A percentile compares a stretch with the other conserved stretches of the same genome.
Evolutionary conservation across 2,113 vertebrate genomes (phyloP).

Genomic region (Abramis brama): DNA sequence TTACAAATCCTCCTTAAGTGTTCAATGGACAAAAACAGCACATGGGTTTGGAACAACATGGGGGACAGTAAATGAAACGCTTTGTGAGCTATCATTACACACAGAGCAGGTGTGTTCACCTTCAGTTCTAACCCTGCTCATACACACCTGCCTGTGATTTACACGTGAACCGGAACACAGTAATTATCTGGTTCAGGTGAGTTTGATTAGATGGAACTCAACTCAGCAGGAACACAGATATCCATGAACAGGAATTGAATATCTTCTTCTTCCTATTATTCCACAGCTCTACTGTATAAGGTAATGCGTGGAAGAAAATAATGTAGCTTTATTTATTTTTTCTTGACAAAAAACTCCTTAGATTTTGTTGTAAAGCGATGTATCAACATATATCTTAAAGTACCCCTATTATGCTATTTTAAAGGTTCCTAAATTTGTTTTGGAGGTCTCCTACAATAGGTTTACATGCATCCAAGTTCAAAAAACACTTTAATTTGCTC

Average conservation of each 20-base stretch:
- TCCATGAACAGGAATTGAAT: neutral
- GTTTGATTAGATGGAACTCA: neutral
- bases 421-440: too few relatives aligned
- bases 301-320: neutral
- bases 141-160: neutral
- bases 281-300: neutral
- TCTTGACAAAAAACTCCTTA: neutral
- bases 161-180: neutral
- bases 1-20: neutral
- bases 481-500: too few relatives aligned
- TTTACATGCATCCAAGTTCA: too few relatives aligned
- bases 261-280: neutral
- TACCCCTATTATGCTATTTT: too few relatives aligned
- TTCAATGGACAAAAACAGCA: neutral
- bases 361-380: neutral
- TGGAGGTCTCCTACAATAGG: too few relatives aligned
- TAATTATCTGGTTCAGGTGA: constrained; percentile 2
- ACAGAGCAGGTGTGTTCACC: neutral
- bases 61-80: neutral
- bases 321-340: neutral
- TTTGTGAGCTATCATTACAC: neutral
- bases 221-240: neutral
- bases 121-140: neutral
- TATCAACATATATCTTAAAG: neutral
- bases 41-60: neutral